phyloP scores from a whole-genome alignment of 2,113 vertebrate species.

The Cepphus grylle region DNA sequence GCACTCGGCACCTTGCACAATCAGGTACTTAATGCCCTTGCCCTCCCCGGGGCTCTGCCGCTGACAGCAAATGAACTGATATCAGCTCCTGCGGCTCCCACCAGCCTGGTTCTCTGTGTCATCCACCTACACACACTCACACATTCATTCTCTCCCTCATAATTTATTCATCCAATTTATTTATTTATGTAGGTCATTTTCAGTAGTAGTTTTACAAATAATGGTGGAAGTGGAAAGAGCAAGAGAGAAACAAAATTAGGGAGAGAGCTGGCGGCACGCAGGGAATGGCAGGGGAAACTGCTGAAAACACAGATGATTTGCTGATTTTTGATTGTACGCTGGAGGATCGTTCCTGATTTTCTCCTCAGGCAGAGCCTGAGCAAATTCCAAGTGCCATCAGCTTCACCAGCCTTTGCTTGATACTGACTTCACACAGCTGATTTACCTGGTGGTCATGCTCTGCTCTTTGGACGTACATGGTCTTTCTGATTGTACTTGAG shows the following conservation, averaged over 20 bases:
- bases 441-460: background rate
- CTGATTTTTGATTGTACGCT: accelerated
- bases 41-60: background rate
- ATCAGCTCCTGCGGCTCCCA: constrained; percentile 54
- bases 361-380: background rate
- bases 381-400: background rate
- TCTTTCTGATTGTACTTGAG: background rate
- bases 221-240: background rate
- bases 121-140: constrained; percentile 46
- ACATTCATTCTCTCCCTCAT: constrained; percentile 40
- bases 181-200: constrained; percentile 68
- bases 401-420: background rate
- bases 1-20: background rate
- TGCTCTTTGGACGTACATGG: background rate
- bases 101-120: constrained; percentile 20
- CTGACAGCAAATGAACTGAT: constrained; percentile 26
- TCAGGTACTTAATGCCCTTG: background rate
- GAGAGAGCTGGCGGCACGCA: background rate
- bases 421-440: background rate
- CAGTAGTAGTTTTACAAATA: constrained; percentile 45
- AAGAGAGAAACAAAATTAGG: background rate
- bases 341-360: background rate
- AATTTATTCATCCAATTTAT: constrained; percentile 59
- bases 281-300: background rate
- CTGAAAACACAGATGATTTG: background rate